Evolutionary conservation across 2,888 invertebrate genomes (phyloP), one percentile per base, ranked within the genome.

Genomic region (Anthoptus insignis): DNA sequence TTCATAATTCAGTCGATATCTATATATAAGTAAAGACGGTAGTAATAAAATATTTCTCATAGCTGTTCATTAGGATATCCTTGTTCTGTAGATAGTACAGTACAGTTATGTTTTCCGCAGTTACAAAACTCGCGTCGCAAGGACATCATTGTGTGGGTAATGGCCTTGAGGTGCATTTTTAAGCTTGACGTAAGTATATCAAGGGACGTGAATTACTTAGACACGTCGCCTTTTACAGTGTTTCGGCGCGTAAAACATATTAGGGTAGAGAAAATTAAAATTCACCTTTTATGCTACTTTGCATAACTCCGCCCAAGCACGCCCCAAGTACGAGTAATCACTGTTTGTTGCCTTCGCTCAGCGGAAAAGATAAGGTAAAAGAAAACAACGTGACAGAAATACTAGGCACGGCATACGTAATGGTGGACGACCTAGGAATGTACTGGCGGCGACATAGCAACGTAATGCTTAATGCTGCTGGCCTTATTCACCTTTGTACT

Each of bases 281-380:
- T 50, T 57, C 63, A 39, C 56, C 39, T 63, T 45, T 56, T 57
- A 49, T n/a, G 56, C 56, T 57, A 49, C 56, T 63, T 63, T 63
- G 50, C 63, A 63, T 63, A 63, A 63, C 49, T 57, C 63, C 56
- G 56, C 49, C 56, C 56, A 49, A 63, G 34, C 56, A 49, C 39
- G 63, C 21, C 34, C 54, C 56, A 39, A 63, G 56, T 63, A 50
- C 56, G 63, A 57, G 63, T 50, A 39, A 63, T 56, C 54, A 49
- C 61, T 63, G 61, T 63, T 63, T 57, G 56, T 63, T 63, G 39
- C 63, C 63, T 57, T 57, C 56, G 39, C 49, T 54, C 27, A 63
- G 63, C 63, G 63, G 63, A 63, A 57, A 56, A 57, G 56, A 63
- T 63, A 63, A 63, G 63, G 63, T 57, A 63, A 63, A 63, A 63